These are phyloP conservation scores for Gnathonemus echidnorhynchus DNA, from an alignment of 2,113 vertebrate genomes.

Conservation along the genomic window DNA sequence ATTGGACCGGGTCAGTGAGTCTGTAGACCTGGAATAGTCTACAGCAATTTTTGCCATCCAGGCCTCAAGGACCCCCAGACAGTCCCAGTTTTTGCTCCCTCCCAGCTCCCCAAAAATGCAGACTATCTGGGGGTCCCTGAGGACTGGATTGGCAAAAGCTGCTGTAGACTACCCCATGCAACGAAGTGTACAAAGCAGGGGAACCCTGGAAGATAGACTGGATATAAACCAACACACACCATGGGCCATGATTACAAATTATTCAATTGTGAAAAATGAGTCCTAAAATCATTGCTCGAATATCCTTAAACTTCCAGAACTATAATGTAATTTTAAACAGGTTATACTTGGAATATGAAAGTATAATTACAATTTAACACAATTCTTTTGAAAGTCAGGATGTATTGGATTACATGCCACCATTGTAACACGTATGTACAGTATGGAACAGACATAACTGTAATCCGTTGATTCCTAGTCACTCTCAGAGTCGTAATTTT, in stretches of 20 bases:
- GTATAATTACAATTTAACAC: not conserved
- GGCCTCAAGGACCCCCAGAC: not conserved
- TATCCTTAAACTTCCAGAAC: not conserved
- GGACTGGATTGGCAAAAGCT: not conserved
- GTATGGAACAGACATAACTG: not conserved
- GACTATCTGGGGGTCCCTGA: not conserved
- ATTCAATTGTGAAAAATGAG: not conserved
- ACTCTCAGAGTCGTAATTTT: not conserved
- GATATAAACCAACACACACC: not conserved
- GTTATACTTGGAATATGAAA: not conserved
- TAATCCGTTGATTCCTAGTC: not conserved
- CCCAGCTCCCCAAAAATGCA: not conserved
- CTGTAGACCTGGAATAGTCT: not conserved
- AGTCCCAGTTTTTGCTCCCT: not conserved
- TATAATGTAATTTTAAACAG: not conserved
- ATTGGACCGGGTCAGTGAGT: not conserved
- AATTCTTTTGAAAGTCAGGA: not conserved
- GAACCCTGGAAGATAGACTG: too few relatives aligned
- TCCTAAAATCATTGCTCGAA: not conserved
- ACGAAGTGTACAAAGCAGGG: too few relatives aligned
- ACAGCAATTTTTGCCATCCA: not conserved
- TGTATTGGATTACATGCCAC: not conserved
- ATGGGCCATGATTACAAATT: not conserved
- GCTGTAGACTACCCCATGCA: not conserved
- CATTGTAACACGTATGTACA: not conserved